phyloP scores from a whole-genome alignment of 2,888 invertebrate species.

The Celastrina argiolus region DNA sequence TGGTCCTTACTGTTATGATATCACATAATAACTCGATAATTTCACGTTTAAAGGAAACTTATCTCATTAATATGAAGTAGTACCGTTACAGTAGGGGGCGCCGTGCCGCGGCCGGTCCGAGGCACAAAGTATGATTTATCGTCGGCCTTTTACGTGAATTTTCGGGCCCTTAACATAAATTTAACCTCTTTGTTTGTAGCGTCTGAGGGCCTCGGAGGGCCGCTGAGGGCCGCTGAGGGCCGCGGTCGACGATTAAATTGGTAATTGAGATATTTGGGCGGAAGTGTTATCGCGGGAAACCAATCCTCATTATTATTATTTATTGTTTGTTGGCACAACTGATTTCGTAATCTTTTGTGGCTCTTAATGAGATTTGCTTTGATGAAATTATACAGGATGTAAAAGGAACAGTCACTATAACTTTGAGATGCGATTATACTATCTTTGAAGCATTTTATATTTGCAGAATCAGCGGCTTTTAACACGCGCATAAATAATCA shows the following conservation, averaged over 20 bases:
- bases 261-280: not conserved
- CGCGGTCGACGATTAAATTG: not conserved
- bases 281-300: not conserved
- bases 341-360: not conserved
- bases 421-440: too few relatives aligned
- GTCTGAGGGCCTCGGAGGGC: not conserved
- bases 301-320: not conserved
- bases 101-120: too few relatives aligned
- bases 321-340: not conserved
- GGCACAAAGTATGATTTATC: constrained; percentile 1
- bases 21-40: not conserved
- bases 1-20: not conserved
- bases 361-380: too few relatives aligned
- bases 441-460: too few relatives aligned
- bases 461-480: too few relatives aligned
- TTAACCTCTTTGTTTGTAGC: not conserved
- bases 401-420: too few relatives aligned
- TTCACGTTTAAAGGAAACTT: not conserved
- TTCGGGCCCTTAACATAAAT: constrained; percentile 1
- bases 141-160: not conserved
- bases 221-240: not conserved
- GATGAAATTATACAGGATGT: too few relatives aligned
- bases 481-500: too few relatives aligned
- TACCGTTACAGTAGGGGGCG: not conserved
- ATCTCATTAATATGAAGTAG: not conserved